Evolutionary conservation across 2,888 invertebrate species (phyloP).

Genomic region (Hydroisotoma schaefferi): DNA sequence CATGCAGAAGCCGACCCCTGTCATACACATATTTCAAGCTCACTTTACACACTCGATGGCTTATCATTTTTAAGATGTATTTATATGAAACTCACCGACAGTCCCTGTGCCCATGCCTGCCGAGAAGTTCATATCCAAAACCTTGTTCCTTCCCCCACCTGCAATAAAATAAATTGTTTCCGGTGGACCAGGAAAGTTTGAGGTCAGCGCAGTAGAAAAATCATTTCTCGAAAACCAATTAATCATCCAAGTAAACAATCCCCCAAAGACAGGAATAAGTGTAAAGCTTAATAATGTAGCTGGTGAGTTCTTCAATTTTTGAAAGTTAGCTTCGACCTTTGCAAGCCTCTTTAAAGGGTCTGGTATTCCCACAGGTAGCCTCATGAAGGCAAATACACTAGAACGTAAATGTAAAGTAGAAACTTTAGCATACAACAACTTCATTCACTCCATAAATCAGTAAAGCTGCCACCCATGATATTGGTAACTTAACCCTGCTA

Average conservation of each 20-base stretch:
- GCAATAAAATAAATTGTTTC: slow-evolving; percentile 13
- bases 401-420: background rate
- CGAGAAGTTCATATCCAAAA: slow-evolving; percentile 35
- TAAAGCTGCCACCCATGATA: background rate
- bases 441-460: background rate
- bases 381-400: slow-evolving; percentile 39
- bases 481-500: no score
- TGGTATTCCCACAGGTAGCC: slow-evolving; percentile 33
- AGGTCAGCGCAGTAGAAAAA: slow-evolving; percentile 38
- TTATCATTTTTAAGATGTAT: no score
- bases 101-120: slow-evolving; percentile 37
- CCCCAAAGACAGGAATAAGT: slow-evolving; percentile 37
- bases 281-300: slow-evolving; percentile 37
- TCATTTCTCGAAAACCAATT: slow-evolving; percentile 23
- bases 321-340: slow-evolving; percentile 28
- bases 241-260: slow-evolving; percentile 29
- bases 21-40: background rate
- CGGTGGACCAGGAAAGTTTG: slow-evolving; percentile 44
- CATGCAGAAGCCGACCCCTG: slow-evolving; percentile 38
- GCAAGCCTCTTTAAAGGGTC: slow-evolving; percentile 24
- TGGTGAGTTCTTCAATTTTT: slow-evolving; percentile 31
- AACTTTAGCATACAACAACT: background rate
- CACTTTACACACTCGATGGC: no score
- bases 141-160: slow-evolving; percentile 24
- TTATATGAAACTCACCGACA: slow-evolving; percentile 22